These are phyloP conservation scores for Carassius carassius DNA, from an alignment of 2,113 vertebrate genomes.

Conservation along the genomic window DNA sequence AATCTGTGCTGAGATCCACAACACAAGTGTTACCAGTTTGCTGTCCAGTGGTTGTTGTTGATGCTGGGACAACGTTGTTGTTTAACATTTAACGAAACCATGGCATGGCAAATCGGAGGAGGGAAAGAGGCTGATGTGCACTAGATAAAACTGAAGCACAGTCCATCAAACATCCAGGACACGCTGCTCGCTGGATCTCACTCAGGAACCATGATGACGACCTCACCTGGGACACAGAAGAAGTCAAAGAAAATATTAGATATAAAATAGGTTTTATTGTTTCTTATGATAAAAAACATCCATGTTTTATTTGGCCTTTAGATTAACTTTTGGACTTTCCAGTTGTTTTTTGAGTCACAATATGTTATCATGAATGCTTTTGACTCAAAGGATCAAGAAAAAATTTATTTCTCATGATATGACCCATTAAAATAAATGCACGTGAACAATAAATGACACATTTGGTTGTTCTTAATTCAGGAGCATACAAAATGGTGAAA, in stretches of 20 bases:
- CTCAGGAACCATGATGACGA: constrained; percentile 60
- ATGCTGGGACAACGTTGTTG: constrained; percentile 84
- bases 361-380: background rate
- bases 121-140: constrained; percentile 41
- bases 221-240: constrained; percentile 59
- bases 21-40: constrained; percentile 75
- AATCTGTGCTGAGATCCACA: background rate
- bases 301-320: no score
- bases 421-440: background rate
- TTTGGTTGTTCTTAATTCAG: no score
- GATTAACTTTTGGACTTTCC: background rate
- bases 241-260: background rate
- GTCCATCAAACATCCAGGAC: constrained; percentile 59
- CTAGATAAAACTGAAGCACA: constrained; percentile 33
- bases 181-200: constrained; percentile 62
- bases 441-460: background rate
- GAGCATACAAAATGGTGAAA: background rate
- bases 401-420: background rate
- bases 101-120: constrained; percentile 69
- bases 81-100: constrained; percentile 83
- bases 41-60: constrained; percentile 78
- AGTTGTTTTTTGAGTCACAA: background rate
- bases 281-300: background rate
- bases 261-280: background rate
- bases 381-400: background rate